Conservation (phyloP, 1,140 invertebrate genomes). For the Drosophila melanogaster region Release_6_plus_ISO1_MT NT_037436.4:12094001-12094500, state of each 20-base stretch:
- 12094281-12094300: slow-evolving; percentile 82
- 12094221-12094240: slow-evolving; percentile 30
- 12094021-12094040: slow-evolving; percentile 79
- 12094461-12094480: slow-evolving; percentile 57
- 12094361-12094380: slow-evolving; percentile 47
- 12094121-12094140: slow-evolving; percentile 60
- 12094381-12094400: slow-evolving; percentile 47
- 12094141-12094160: slow-evolving; percentile 1
- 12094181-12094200: slow-evolving; percentile 58
- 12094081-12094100: slow-evolving; percentile 75
- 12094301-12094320: slow-evolving; percentile 80
- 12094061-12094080: slow-evolving; percentile 72
- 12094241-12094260: slow-evolving; percentile 52
- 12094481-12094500: slow-evolving; percentile 27
- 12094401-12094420: slow-evolving; percentile 38
- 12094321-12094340: slow-evolving; percentile 77
- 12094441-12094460: slow-evolving; percentile 61
- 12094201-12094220: slow-evolving; percentile 71
- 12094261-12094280: slow-evolving; percentile 82
- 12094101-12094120: slow-evolving; percentile 54
- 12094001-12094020: slow-evolving; percentile 55
- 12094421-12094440: slow-evolving; percentile 50
- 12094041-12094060: slow-evolving; percentile 51
- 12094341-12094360: slow-evolving; percentile 25
- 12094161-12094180: slow-evolving; percentile 56